Conservation (phyloP, 2,797 vertebrate genomes). For the Falco naumanni region DNA sequence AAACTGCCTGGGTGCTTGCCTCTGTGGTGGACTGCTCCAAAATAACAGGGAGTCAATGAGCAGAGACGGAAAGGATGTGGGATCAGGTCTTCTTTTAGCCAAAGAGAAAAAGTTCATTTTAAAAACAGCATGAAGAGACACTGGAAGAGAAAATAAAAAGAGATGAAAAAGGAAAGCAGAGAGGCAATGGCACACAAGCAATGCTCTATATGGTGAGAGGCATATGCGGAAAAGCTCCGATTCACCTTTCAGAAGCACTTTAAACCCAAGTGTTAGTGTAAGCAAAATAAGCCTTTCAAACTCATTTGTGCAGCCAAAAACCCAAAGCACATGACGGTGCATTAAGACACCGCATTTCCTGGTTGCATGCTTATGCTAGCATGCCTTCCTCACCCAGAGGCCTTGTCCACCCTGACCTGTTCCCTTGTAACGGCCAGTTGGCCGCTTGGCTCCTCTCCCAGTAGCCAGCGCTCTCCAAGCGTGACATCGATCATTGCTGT, state of each 20-base stretch:
- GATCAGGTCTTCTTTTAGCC: background rate
- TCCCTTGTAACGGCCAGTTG: constrained; percentile 78
- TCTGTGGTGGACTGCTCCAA: background rate
- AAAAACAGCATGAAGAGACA: background rate
- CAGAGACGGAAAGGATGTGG: background rate
- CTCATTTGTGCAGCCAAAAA: background rate
- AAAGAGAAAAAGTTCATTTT: background rate
- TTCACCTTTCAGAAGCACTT: background rate
- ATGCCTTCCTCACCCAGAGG: constrained; percentile 69
- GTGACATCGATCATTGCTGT: constrained; percentile 85
- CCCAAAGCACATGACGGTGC: background rate
- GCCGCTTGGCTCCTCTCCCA: constrained; percentile 83
- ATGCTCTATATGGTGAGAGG: background rate
- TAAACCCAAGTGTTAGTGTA: background rate
- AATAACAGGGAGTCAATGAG: background rate
- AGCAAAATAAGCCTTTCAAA: constrained; percentile 12
- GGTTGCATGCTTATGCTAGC: constrained; percentile 11
- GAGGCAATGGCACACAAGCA: background rate
- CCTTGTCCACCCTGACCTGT: constrained; percentile 78
- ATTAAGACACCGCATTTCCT: constrained; percentile 26
- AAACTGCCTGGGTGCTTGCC: background rate
- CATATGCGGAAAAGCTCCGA: background rate
- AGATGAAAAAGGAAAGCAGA: background rate
- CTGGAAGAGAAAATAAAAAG: background rate
- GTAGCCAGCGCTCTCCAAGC: constrained; percentile 81